Evolutionary conservation across 2,797 vertebrate species (phyloP).

Genomic region (Channallabes apus): DNA sequence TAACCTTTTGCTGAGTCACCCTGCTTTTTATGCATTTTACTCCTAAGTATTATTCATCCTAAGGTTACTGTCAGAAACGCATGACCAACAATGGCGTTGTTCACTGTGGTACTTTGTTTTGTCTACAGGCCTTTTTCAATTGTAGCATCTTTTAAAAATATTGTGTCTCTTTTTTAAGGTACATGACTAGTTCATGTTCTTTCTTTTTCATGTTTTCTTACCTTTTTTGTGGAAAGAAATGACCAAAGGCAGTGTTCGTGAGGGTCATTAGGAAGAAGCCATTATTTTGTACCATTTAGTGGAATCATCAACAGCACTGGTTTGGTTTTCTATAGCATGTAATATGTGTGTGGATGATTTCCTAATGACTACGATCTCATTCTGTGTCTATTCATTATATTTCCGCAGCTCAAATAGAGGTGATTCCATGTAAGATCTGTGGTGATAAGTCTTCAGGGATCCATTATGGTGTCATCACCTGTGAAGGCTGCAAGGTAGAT

Average conservation of each 20-base stretch:
- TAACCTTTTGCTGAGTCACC: background rate
- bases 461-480: slow-evolving; percentile 94
- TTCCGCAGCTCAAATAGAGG: slow-evolving; percentile 87
- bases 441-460: slow-evolving; percentile 94
- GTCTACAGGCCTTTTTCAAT: background rate
- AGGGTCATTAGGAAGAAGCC: background rate
- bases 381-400: background rate
- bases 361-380: slow-evolving; percentile 12
- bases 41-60: background rate
- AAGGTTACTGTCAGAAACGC: background rate
- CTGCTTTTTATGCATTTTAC: slow-evolving; percentile 6
- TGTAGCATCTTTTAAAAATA: background rate
- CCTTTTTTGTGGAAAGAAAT: background rate
- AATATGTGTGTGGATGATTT: slow-evolving; percentile 27
- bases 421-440: slow-evolving; percentile 94
- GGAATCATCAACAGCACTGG: background rate
- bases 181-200: background rate
- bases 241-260: background rate
- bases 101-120: background rate
- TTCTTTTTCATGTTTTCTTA: background rate
- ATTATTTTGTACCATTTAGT: slow-evolving; percentile 7
- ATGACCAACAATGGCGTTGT: too few relatives aligned
- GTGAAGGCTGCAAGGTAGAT: slow-evolving; percentile 92
- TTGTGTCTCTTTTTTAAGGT: background rate
- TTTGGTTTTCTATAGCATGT: background rate